Percentiles rank a stretch among this genome's conserved stretches.
Conservation (phyloP, 2,888 invertebrate species). For the Siphlonurus alternatus region DNA sequence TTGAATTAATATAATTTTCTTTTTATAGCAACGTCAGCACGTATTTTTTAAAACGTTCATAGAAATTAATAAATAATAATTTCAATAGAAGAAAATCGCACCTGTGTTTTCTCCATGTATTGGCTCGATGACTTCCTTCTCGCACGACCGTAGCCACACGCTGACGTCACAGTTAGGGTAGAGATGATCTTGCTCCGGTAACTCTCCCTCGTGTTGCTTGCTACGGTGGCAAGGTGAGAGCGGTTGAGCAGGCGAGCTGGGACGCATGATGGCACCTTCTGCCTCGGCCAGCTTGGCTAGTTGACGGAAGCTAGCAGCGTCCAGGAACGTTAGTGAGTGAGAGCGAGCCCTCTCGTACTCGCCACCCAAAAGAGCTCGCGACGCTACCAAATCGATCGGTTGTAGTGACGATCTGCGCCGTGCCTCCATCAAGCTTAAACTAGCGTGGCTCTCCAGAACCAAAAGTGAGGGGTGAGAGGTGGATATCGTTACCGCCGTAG, state of each 20-base stretch:
- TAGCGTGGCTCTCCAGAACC: too few species aligned
- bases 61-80: too few species aligned
- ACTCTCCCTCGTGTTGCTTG: constrained; percentile 3
- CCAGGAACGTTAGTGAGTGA: not conserved
- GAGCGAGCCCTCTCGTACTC: not conserved
- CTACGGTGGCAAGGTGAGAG: not conserved
- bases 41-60: too few species aligned
- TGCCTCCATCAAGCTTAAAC: too few species aligned
- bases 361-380: not conserved
- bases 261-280: not conserved
- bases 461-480: too few species aligned
- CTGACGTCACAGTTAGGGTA: constrained; percentile 50
- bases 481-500: too few species aligned
- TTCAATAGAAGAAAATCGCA: too few species aligned
- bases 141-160: constrained; percentile 69
- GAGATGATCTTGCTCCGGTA: constrained; percentile 17
- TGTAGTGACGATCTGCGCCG: not conserved
- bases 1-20: too few species aligned
- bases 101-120: constrained; percentile 38
- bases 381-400: not conserved
- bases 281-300: not conserved
- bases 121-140: constrained; percentile 53
- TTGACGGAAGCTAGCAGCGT: not conserved
- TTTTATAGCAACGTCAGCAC: too few species aligned
- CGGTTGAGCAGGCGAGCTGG: not conserved